Evolutionary conservation across 2,113 vertebrate species (phyloP), one percentile per base, ranked within the genome.

Genomic region (Myotis davidii): DNA sequence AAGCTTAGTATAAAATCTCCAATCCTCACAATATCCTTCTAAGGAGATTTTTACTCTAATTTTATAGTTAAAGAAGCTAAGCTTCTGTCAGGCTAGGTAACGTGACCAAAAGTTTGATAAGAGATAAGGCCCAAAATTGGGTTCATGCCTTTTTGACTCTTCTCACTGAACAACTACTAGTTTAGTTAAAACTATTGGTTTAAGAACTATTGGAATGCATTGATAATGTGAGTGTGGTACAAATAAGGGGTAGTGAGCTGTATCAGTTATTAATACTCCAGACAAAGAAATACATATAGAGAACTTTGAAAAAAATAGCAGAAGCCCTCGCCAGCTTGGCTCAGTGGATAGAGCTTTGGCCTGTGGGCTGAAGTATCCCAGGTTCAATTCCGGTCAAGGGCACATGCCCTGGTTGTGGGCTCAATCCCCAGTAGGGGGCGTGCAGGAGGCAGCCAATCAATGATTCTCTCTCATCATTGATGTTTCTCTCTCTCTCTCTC

Each of bases 181-280:
- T 83, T 78, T 94, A 91, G 32, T 93, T 82, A 42, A 95, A 96
- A 90, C 23, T 91, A 13, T 61, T 93, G 27, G 14, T 94, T 52
- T 54, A 92, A 85, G 76, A 95, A 72, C 34, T 42, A 52, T 6
- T 79, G 37, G 59, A 32, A 76, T 91, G 61, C 14, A 25, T 29
- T 72, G 23, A 92, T 73, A 34, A 48, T 89, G 21, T 45, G n/a
- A n/a, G 23, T 88, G 20, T 85, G 7, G 23, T 85, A 52, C 48
- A 96, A 93, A 81, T 91, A 90, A 89, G 59, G 12, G 12, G 3
- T 72, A 83, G 6, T 85, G 52, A 85, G 37, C 21, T 70, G 20
- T 82, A 27, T 69, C 37, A 91, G 5, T 94, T 92, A 54, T 78
- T 78, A 85, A 69, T 70, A 48, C 16, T 91, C 29, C 14, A 81